These are phyloP conservation scores for Glyptemys insculpta DNA, from an alignment of 2,797 vertebrate species.

Conservation along the genomic window DNA sequence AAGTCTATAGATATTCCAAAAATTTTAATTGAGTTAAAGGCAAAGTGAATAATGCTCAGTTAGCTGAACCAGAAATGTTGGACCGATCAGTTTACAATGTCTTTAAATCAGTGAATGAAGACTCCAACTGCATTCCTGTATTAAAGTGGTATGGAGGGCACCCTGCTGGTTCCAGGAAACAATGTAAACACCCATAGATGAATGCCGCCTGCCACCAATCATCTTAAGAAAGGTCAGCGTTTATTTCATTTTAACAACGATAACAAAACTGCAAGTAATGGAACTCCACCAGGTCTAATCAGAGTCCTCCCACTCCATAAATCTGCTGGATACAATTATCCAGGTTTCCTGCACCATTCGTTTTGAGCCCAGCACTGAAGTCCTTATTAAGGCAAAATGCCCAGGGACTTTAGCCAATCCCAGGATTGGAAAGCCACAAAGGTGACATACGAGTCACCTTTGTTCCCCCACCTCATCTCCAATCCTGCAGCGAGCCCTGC, in stretches of 20 bases:
- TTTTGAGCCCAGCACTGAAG: not conserved
- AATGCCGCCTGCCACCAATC: not conserved
- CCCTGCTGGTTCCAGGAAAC: not conserved
- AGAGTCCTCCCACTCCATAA: not conserved
- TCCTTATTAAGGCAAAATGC: rapidly evolving
- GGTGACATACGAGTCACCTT: not conserved
- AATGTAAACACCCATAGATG: not conserved
- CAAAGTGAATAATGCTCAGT: not conserved
- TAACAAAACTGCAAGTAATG: not conserved
- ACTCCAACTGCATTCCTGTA: not conserved
- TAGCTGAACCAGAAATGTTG: not conserved
- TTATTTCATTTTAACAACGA: not conserved
- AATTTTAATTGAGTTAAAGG: not conserved
- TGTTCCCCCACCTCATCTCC: not conserved
- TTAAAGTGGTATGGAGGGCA: rapidly evolving
- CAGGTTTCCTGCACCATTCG: not conserved
- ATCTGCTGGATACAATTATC: rapidly evolving
- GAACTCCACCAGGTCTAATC: not conserved
- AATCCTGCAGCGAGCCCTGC: not conserved
- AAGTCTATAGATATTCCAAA: slow-evolving; percentile 12
- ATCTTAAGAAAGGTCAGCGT: not conserved
- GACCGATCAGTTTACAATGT: not conserved
- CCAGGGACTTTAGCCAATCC: not conserved
- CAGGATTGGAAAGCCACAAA: not conserved
- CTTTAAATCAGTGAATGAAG: not conserved